Conservation (phyloP, 2,797 vertebrate genomes). For the Pseudotriccus pelzelni region DNA sequence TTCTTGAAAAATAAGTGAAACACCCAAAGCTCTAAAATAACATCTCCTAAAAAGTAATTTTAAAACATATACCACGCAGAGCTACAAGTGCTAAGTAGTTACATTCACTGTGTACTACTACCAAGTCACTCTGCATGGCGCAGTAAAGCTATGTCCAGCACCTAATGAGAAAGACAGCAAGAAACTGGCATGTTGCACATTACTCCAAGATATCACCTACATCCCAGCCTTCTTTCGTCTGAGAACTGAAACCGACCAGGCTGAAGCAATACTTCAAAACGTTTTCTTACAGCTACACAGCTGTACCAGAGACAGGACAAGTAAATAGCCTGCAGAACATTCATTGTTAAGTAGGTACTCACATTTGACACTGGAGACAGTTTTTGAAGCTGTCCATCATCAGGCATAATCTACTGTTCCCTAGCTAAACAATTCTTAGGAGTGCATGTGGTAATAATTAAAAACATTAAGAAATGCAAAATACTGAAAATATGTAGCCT, state of each 20-base stretch:
- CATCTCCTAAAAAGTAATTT: neutral
- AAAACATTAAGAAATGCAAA: neutral
- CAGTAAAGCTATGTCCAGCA: neutral
- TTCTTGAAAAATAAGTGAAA: neutral
- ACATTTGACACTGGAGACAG: neutral
- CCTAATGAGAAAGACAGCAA: neutral
- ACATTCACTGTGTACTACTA: neutral
- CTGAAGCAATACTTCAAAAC: neutral
- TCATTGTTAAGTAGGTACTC: neutral
- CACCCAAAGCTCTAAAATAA: neutral
- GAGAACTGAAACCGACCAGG: neutral
- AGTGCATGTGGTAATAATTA: neutral
- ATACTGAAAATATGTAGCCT: neutral
- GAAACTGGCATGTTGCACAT: neutral
- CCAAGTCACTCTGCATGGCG: neutral
- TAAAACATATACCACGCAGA: neutral
- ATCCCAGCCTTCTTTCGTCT: neutral
- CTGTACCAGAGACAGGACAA: neutral
- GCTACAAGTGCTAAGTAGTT: neutral
- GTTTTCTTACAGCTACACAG: neutral
- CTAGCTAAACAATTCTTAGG: neutral
- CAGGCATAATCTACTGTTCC: neutral
- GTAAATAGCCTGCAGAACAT: neutral
- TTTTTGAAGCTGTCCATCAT: neutral
- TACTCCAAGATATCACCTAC: neutral